These are phyloP conservation scores for Natrix natrix DNA, from an alignment of 2,797 vertebrate species.

Conservation along the genomic window DNA sequence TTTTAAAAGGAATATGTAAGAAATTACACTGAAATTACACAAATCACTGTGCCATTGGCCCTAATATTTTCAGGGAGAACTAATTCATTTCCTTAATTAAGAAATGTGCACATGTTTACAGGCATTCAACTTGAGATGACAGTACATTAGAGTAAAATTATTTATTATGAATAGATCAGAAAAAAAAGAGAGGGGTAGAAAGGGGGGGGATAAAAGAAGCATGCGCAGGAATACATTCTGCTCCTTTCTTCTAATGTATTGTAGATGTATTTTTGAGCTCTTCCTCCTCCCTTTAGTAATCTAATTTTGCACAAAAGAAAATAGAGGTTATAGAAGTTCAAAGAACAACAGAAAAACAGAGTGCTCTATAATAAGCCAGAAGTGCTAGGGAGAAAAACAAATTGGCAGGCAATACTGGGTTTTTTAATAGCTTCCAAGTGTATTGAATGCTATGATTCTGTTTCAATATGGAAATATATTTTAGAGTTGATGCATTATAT, in stretches of 20 bases:
- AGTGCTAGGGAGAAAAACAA: background rate
- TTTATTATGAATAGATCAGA: background rate
- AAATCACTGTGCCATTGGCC: background rate
- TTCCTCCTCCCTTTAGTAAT: background rate
- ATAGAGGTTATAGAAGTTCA: background rate
- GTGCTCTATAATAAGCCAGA: background rate
- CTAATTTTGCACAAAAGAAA: background rate
- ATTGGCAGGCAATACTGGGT: background rate
- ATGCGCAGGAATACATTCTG: background rate
- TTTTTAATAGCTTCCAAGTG: slow-evolving; percentile 6
- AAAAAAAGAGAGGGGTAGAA: background rate
- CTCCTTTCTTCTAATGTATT: background rate
- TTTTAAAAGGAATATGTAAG: background rate
- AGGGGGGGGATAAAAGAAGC: rapidly evolving
- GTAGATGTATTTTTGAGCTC: background rate
- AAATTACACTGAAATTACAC: background rate
- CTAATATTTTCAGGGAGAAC: background rate
- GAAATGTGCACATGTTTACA: background rate
- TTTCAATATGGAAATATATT: background rate
- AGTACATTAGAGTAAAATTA: background rate
- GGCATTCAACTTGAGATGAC: background rate
- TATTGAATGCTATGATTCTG: background rate
- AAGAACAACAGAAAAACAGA: background rate
- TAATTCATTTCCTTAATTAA: background rate
- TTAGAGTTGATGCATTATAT: background rate